phyloP scores from a whole-genome alignment of 2,888 invertebrate species.

The Carterocephalus palaemon region DNA sequence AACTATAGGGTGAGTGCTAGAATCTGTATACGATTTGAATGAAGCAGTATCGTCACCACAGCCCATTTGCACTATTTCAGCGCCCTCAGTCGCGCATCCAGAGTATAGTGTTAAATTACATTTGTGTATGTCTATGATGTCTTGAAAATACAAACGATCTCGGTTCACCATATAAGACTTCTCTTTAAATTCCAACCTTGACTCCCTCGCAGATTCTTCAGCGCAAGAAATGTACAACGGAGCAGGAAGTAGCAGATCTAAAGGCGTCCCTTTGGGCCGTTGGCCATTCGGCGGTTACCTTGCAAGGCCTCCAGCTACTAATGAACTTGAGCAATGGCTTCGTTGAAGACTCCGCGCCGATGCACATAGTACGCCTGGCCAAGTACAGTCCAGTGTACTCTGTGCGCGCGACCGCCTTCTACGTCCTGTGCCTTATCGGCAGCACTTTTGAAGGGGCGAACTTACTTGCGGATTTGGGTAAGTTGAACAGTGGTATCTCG shows the following conservation, averaged over 20 bases:
- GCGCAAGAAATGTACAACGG: conserved; percentile 79
- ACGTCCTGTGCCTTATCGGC: conserved; percentile 90
- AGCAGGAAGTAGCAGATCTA: conserved; percentile 85
- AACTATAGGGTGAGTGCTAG: no score
- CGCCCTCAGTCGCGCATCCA: no score
- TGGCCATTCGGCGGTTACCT: conserved; percentile 89
- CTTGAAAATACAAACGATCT: no score
- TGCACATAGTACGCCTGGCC: conserved; percentile 82
- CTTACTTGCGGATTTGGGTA: conserved; percentile 83
- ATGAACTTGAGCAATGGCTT: conserved; percentile 70
- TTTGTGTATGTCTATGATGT: no score
- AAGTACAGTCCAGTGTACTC: conserved; percentile 91
- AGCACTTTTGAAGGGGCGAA: conserved; percentile 91
- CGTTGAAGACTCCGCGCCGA: conserved; percentile 62
- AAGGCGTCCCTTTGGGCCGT: conserved; percentile 95
- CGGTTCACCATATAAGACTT: no score
- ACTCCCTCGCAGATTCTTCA: conserved; percentile 49
- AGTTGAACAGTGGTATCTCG: no score
- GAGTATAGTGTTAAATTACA: no score
- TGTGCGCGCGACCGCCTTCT: conserved; percentile 93
- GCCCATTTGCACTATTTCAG: no score
- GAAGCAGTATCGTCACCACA: no score
- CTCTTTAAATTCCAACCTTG: neutral
- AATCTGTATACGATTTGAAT: no score
- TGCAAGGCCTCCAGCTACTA: conserved; percentile 86